Percentiles rank a stretch among this genome's conserved stretches.
phyloP scores from a whole-genome alignment of 2,888 invertebrate species.

The Limnephilus rhombicus region DNA sequence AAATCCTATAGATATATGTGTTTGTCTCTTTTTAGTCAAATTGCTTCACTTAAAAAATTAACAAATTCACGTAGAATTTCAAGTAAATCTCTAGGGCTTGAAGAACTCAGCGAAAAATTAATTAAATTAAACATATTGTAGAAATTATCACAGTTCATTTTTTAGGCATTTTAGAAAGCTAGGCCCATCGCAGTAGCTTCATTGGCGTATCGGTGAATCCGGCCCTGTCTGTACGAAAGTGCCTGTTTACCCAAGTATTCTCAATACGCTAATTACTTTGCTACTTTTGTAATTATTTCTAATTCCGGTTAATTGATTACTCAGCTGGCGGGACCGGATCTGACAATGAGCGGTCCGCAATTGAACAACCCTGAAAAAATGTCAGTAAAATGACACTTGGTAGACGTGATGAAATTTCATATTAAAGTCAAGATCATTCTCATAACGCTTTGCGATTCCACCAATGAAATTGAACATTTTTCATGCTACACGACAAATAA shows the following conservation, averaged over 20 bases:
- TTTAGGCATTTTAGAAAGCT: neutral
- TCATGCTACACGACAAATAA: too few species aligned
- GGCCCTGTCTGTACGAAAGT: neutral
- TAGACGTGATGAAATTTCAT: conserved; percentile 30
- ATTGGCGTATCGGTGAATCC: neutral
- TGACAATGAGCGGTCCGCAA: neutral
- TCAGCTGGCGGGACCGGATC: neutral
- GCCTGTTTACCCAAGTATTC: neutral
- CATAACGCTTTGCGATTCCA: neutral
- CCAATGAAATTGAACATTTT: too few species aligned
- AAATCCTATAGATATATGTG: too few species aligned
- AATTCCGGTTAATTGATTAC: neutral
- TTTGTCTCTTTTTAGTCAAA: too few species aligned
- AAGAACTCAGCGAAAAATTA: too few species aligned
- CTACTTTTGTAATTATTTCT: neutral
- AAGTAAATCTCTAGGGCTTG: too few species aligned
- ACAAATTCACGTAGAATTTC: too few species aligned
- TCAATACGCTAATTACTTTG: neutral
- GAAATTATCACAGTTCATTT: too few species aligned
- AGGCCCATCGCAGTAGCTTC: neutral
- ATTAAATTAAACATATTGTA: too few species aligned
- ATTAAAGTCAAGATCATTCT: conserved; percentile 10
- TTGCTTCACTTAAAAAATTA: too few species aligned
- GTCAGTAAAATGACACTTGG: conserved; percentile 37
- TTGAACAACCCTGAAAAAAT: conserved; percentile 35